Percentiles rank a stretch among this genome's conserved stretches.
These are phyloP conservation scores for Sycophila texana DNA, from an alignment of 2,888 invertebrate genomes.

Conservation along the genomic window DNA sequence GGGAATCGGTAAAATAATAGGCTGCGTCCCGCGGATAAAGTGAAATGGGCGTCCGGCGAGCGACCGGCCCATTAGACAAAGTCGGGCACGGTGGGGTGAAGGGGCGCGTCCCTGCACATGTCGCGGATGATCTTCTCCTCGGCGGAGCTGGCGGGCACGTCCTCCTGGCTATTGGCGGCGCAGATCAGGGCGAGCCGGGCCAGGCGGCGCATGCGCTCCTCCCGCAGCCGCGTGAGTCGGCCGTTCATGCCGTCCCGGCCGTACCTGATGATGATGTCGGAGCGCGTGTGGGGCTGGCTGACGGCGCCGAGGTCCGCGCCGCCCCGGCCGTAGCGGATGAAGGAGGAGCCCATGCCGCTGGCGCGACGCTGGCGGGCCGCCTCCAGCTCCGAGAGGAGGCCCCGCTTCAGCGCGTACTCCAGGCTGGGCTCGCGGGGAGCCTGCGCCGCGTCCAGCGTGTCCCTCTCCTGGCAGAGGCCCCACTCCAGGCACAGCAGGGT, in stretches of 20 bases:
- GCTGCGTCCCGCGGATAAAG: background rate
- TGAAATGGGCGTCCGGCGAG: background rate
- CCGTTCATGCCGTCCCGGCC: constrained; percentile 65
- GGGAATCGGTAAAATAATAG: too few species aligned
- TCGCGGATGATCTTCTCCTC: constrained; percentile 52
- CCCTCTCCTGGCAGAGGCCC: background rate
- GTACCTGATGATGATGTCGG: constrained; percentile 71
- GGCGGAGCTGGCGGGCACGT: constrained; percentile 41
- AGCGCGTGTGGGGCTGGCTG: constrained; percentile 63
- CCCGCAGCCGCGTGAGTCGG: constrained; percentile 42
- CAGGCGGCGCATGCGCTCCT: constrained; percentile 50
- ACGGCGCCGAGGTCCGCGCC: constrained; percentile 46
- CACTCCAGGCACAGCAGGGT: constrained; percentile 20
- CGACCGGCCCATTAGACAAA: constrained; percentile 36
- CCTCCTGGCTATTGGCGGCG: constrained; percentile 47
- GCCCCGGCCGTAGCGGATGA: constrained; percentile 66
- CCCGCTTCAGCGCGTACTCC: constrained; percentile 66
- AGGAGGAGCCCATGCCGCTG: constrained; percentile 67
- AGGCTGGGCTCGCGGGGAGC: constrained; percentile 56
- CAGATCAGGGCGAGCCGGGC: constrained; percentile 52
- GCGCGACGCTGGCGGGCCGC: constrained; percentile 61
- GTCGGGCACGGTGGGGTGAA: constrained; percentile 55
- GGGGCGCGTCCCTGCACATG: constrained; percentile 55
- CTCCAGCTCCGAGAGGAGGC: constrained; percentile 28
- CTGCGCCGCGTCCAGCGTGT: background rate